Conservation (phyloP, 2,113 vertebrate species). For the Chelonoidis abingdonii region DNA sequence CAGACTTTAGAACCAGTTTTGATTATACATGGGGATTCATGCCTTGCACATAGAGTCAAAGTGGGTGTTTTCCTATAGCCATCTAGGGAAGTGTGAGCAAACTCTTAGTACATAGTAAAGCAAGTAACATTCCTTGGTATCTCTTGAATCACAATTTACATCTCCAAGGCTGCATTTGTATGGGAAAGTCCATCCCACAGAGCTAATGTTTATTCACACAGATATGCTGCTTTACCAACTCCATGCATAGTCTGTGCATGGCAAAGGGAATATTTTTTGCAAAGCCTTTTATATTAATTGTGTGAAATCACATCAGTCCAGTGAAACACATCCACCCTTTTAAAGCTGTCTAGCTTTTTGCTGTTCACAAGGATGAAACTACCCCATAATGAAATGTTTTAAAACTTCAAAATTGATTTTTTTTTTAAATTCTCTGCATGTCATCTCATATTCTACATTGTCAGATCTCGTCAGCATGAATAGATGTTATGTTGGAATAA, state of each 20-base stretch:
- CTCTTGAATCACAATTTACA: background rate
- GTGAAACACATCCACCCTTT: background rate
- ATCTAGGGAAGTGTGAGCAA: background rate
- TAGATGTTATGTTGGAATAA: background rate
- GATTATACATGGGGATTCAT: background rate
- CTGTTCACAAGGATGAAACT: background rate
- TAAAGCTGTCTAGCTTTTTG: background rate
- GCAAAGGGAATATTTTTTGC: background rate
- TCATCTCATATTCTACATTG: background rate
- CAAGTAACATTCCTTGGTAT: background rate
- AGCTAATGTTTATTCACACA: background rate
- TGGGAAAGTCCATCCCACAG: background rate
- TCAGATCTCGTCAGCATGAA: background rate
- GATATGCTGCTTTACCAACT: background rate
- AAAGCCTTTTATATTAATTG: background rate
- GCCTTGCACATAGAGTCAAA: background rate
- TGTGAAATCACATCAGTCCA: background rate
- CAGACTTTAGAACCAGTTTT: background rate
- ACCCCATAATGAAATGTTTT: accelerated
- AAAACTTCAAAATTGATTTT: background rate
- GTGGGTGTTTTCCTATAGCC: background rate
- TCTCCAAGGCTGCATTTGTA: background rate
- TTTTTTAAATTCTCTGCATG: background rate
- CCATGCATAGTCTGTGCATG: background rate
- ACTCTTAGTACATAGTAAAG: background rate